Conservation (phyloP, 92 coral and sea anemone genomes). For the Chrysogorgia sp. region DNA sequence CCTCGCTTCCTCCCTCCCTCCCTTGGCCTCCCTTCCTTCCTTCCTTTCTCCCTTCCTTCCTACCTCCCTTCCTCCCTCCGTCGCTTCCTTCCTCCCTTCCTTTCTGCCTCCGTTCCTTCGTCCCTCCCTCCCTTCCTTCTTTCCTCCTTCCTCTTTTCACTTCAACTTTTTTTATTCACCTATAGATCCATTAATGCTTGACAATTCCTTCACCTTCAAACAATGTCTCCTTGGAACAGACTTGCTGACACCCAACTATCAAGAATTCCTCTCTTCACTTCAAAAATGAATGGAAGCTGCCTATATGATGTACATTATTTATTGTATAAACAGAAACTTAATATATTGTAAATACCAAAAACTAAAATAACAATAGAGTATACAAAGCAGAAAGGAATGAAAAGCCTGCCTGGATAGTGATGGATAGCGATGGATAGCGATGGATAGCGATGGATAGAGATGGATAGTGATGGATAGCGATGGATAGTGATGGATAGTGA, state of each 20-base stretch:
- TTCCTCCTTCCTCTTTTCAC: background rate
- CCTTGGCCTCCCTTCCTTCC: too few relatives aligned
- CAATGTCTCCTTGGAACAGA: conserved; percentile 82
- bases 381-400: background rate
- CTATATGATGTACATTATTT: too few relatives aligned
- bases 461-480: too few relatives aligned
- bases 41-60: too few relatives aligned
- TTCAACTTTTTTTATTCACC: background rate
- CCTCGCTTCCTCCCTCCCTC: too few relatives aligned
- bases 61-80: too few relatives aligned
- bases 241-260: conserved; percentile 78
- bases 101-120: too few relatives aligned
- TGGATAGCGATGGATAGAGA: too few relatives aligned
- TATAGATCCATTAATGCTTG: conserved; percentile 66
- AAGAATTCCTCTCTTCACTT: background rate
- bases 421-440: too few relatives aligned
- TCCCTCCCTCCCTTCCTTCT: background rate
- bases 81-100: too few relatives aligned
- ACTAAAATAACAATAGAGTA: background rate
- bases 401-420: too few relatives aligned
- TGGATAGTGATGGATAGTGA: too few relatives aligned
- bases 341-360: background rate
- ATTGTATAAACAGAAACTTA: background rate
- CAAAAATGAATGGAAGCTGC: background rate
- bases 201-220: conserved; percentile 73